Conservation (phyloP, 2,797 vertebrate genomes). For the Falco peregrinus region DNA sequence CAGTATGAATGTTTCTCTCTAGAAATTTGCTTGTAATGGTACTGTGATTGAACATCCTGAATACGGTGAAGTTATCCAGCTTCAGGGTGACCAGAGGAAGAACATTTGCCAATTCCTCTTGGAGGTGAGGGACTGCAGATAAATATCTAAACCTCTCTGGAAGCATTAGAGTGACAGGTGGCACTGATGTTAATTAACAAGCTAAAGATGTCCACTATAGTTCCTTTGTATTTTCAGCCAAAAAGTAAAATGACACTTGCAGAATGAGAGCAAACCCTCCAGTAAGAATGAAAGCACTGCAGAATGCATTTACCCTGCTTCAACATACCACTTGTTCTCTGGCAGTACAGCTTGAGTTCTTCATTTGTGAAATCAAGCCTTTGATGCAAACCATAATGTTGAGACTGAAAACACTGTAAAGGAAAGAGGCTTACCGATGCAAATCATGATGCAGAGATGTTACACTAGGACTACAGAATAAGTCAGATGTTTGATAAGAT, state of each 20-base stretch:
- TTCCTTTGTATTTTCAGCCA: not conserved
- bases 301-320: not conserved
- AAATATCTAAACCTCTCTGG: not conserved
- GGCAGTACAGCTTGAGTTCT: not conserved
- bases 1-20: not conserved
- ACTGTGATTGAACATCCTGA: slow-evolving; percentile 86
- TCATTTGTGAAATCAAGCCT: not conserved
- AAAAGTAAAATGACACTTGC: not conserved
- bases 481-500: not conserved
- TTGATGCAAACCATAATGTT: not conserved
- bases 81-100: slow-evolving; percentile 85
- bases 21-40: slow-evolving; percentile 88
- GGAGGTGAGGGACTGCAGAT: slow-evolving; percentile 75
- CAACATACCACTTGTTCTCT: not conserved
- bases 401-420: not conserved
- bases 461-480: not conserved
- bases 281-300: not conserved
- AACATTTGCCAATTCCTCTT: slow-evolving; percentile 86
- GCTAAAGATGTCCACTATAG: not conserved
- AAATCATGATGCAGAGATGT: not conserved
- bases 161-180: not conserved
- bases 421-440: not conserved
- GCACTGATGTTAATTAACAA: not conserved
- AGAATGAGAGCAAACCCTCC: not conserved
- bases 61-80: slow-evolving; percentile 86